Base-by-base conservation (phyloP, 2,888 invertebrate species). In the Plutella xylostella region DNA sequence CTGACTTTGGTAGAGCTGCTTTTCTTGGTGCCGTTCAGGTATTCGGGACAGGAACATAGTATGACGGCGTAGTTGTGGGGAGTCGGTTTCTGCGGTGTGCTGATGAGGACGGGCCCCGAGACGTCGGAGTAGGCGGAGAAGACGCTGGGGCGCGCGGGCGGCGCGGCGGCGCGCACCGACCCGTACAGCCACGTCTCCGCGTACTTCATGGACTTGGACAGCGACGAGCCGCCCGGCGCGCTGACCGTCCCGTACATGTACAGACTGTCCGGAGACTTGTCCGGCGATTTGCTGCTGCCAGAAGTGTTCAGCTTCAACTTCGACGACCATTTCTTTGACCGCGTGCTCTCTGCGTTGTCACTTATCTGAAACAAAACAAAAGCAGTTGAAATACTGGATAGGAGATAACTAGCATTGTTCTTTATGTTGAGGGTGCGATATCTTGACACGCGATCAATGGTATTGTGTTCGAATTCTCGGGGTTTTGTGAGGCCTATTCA, bases 121-220 rank as follows among this genome's bases (percentile, higher is more conserved):
- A 76, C 74, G 49, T 85, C 85, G 37, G 80, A 65, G 51, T 84
- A 84, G 40, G 76, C 64, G 50, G 86, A 75, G 55, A 85, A 85
- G 51, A 86, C 78, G 48, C 83, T 77, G 35, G 83, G 75, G 60
- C 85, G 64, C 45, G 71, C 67, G 55, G 74, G 71, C 60, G 71
- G 72, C 56, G 83, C 84, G 52, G 85, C 80, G 52, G 80, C 85
- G 58, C 90, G 84, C 1, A 92, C 89, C 30, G 92, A 92, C 57
- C 93, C 92, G 64, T 94, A 93, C 14, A 93, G 86, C 93, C 93
- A 94, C 45, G 92, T 91, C 63, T 94, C 92, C 30, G 92, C 91
- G 76, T 92, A 92, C 68, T 91, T 90, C 92, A 93, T 92, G 62
- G 92, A 92, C 68, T 92, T 91, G 47, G 92, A 90, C 43, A 93